Evolutionary conservation across 2,113 vertebrate genomes (phyloP), one percentile per base, ranked within the genome.

Genomic region (Zosterops japonicus): DNA sequence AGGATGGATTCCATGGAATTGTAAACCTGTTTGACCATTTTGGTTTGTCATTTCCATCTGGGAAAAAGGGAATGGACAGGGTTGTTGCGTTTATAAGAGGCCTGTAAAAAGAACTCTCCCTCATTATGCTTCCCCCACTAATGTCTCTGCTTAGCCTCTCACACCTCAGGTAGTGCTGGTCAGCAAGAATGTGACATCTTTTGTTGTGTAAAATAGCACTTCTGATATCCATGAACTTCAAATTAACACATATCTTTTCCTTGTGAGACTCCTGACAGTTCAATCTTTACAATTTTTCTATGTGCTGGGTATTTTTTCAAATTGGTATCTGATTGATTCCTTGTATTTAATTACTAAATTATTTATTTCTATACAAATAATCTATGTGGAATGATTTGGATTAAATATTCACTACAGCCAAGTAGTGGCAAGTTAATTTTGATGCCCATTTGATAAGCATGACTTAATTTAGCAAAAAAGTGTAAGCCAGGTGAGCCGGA

Each of bases 1-100:
- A 95, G 39, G 98, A 99, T 35, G 98, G 98, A 52, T 98, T 99
- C 77, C 98, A 99, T 12, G 98, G 98, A 3, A 96, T 98, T 41
- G 13, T 99, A 20, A 97, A 17, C 91, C 97, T 98, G 1, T 89
- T 97, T 22, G 97, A 97, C 49, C 80, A 92, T 19, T 76, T 81
- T 2, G 97, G 68, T 53, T 86, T 99, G 14, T 63, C 90, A 4
- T 98, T 98, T 82, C 95, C 98, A 16, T 92, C 98, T 31, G 98
- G 98, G 24, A 91, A 27, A 27, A 94, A 18, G 33, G 97, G 97
- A 46, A 6, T 98, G 82, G 96, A 98, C 21, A 50, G 71, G 1
- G 19, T 97, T 19, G 93, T 96, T 29, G 91, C 92, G 23, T 99
- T 98, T 77, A 35, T 87, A 70, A 92, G 61, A 70, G n/a, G 60